Evolutionary conservation across 2,888 invertebrate genomes (phyloP), one percentile per base, ranked within the genome.

Genomic region (Arrhopalites spinosus): DNA sequence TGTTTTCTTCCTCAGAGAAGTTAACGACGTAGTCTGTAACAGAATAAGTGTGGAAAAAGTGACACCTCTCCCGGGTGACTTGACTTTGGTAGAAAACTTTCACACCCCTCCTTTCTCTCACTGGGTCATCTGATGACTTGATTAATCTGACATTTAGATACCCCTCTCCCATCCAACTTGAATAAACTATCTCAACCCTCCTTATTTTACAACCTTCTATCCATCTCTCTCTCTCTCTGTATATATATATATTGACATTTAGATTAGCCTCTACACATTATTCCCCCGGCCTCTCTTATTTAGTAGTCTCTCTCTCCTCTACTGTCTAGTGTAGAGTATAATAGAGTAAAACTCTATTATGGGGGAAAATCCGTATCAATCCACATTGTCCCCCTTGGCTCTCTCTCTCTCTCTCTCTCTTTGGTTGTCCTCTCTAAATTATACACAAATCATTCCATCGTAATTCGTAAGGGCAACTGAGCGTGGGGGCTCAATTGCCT

Each of bases 31-130:
- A 29, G 59, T 59, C 30, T 73, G 63, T 69, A 69, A 56, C 67
- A 74, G 75, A 71, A 77, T 76, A 80, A 80, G 80, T 80, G 80
- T 75, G 79, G 78, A 80, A 80, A 81, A 79, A 78, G 78, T 73
- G 74, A 77, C 77, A 77, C 80, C 78, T 79, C 77, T 75, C 71
- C 66, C 71, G 66, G 27, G 75, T 75, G 71, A 71, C 30, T 75
- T 59, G 59, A n/a, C 59, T 29, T 64, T 63, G 64, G 66, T 73
- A 56, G 36, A 23, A 68, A 76, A 79, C 74, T 76, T 78, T 79
- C 78, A 76, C 78, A 79, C 79, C 78, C 79, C 78, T n/a, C n/a
- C 69, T 63, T 72, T 72, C 56, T 76, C 77, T 76, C 79, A 72
- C 73, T 61, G 79, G 79, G 77, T 77, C 73, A 78, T 70, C 73